These are phyloP conservation scores for Psephotus haematonotus DNA, from an alignment of 2,113 vertebrate genomes.

Conservation along the genomic window DNA sequence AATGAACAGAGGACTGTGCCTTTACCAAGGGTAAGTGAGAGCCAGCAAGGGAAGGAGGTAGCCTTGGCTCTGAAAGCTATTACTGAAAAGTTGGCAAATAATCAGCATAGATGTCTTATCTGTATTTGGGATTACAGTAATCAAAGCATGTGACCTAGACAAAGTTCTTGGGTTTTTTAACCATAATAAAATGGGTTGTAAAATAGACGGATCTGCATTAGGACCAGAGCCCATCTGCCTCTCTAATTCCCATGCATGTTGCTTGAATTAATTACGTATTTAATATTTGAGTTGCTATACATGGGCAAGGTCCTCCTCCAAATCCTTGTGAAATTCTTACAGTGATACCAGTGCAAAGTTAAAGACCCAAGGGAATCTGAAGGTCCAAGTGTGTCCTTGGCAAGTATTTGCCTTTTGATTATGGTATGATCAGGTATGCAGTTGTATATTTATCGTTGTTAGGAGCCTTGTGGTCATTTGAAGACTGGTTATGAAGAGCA, in stretches of 20 bases:
- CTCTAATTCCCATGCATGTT: background rate
- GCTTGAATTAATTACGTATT: background rate
- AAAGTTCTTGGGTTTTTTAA: background rate
- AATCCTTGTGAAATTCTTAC: background rate
- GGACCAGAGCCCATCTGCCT: background rate
- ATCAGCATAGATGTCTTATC: background rate
- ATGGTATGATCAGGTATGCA: background rate
- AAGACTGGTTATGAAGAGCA: slow-evolving; percentile 90
- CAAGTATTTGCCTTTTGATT: background rate
- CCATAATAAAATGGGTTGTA: background rate
- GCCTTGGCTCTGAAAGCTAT: background rate
- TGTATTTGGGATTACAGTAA: background rate
- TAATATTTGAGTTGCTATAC: background rate
- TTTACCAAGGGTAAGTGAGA: slow-evolving; percentile 85
- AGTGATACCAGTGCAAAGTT: background rate
- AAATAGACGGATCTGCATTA: background rate
- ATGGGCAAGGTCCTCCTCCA: background rate
- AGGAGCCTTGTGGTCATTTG: slow-evolving; percentile 88
- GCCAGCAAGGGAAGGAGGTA: background rate
- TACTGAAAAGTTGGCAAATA: background rate
- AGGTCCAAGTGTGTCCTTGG: background rate
- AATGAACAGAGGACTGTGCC: slow-evolving; percentile 85
- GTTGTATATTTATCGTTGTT: background rate
- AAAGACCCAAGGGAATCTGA: background rate
- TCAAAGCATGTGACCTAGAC: background rate